Base-by-base conservation (phyloP, 2,888 invertebrate species). In the Tanytarsus gracilentus region DNA sequence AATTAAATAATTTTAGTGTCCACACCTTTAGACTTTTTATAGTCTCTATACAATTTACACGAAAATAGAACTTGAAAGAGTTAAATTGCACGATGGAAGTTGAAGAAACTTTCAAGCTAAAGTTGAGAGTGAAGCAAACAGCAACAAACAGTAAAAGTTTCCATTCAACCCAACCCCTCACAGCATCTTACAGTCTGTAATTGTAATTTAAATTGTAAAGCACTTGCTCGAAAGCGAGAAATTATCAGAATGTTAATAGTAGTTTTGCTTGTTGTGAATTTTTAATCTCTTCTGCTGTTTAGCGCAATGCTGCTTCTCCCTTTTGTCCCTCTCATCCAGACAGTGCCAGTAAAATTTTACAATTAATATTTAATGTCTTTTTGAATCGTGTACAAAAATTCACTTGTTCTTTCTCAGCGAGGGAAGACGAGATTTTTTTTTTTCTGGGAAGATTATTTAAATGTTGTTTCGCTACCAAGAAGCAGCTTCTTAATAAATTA, bases 351-450 rank as follows among this genome's bases (percentile, higher is more conserved):
- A 21, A 58, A 58, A 48, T 58, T 58, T n/a, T n/a, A n/a, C 48
- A 58, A 58, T 58, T 58, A 44, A 58, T 58, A 58, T 48, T 58
- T 58, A 58, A 58, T 58, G 58, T 58, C 58, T 48, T 58, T 58
- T 58, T 44, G 48, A 58, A 48, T 58, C n/a, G n/a, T n/a, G n/a
- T n/a, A n/a, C n/a, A n/a, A n/a, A n/a, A n/a, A n/a, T n/a, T n/a
- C n/a, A n/a, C n/a, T n/a, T n/a, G n/a, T n/a, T n/a, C n/a, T n/a
- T n/a, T n/a, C n/a, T n/a, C n/a, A n/a, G n/a, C n/a, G n/a, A n/a
- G n/a, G n/a, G n/a, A n/a, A n/a, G n/a, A n/a, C n/a, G n/a, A n/a
- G n/a, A n/a, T n/a, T n/a, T n/a, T n/a, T n/a, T n/a, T n/a, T n/a
- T n/a, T n/a, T n/a, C n/a, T n/a, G n/a, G n/a, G n/a, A n/a, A n/a